Conservation (phyloP, 2,797 vertebrate species). For the Enteromius viviparus region DNA sequence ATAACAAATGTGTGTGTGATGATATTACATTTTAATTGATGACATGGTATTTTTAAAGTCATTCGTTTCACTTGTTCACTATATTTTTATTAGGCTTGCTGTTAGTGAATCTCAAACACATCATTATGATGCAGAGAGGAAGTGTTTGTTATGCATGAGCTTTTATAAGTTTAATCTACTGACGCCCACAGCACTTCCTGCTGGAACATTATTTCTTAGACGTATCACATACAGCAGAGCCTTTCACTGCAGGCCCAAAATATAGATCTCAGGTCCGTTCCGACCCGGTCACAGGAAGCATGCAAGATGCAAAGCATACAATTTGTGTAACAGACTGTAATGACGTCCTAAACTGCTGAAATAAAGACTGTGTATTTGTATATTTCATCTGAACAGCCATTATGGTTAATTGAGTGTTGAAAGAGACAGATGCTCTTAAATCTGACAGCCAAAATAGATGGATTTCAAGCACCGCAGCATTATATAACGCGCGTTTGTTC, state of each 20-base stretch:
- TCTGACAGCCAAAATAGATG: slow-evolving; percentile 16
- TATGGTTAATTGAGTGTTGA: not conserved
- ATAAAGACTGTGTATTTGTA: not conserved
- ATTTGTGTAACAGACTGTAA: not conserved
- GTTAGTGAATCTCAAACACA: not conserved
- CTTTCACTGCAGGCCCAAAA: not conserved
- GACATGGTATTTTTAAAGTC: not conserved
- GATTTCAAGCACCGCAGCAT: slow-evolving; percentile 9
- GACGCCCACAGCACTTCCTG: not conserved
- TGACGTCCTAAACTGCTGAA: not conserved
- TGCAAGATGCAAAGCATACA: not conserved
- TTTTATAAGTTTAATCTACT: not conserved
- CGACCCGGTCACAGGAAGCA: not conserved
- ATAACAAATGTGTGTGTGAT: not conserved
- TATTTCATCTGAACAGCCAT: not conserved
- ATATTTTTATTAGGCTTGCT: not conserved
- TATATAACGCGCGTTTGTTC: not conserved
- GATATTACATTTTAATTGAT: not conserved
- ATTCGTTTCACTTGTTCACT: not conserved
- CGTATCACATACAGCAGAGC: not conserved
- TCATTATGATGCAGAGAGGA: not conserved
- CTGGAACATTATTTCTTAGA: not conserved
- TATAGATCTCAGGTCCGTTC: not conserved
- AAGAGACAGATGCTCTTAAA: slow-evolving; percentile 27
- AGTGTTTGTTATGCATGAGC: not conserved